Conservation (phyloP, 2,797 vertebrate genomes). For the Parotocinclus haroldoi region DNA sequence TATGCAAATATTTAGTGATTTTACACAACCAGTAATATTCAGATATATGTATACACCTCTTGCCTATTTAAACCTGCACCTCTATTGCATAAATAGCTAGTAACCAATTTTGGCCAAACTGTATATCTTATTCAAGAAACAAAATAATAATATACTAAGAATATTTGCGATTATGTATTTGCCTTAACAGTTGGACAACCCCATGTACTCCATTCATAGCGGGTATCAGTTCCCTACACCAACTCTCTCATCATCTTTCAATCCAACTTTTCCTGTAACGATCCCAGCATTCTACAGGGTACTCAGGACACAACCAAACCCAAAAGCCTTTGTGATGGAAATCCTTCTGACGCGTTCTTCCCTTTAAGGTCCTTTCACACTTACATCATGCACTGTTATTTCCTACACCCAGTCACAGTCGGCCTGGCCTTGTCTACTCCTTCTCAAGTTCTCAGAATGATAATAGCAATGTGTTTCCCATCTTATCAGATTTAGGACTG, state of each 20-base stretch:
- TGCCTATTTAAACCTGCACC: too few species aligned
- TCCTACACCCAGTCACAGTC: slow-evolving; percentile 19
- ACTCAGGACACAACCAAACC: slow-evolving; percentile 29
- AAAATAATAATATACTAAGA: too few species aligned
- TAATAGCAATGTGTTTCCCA: neutral
- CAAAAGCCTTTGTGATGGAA: slow-evolving; percentile 14
- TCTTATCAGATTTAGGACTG: too few species aligned
- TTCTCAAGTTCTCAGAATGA: slow-evolving; percentile 15
- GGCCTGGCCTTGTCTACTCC: slow-evolving; percentile 12
- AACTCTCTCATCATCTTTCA: slow-evolving; percentile 4
- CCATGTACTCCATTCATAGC: neutral
- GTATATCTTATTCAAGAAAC: too few species aligned
- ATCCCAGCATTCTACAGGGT: slow-evolving; percentile 15
- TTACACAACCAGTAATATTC: too few species aligned
- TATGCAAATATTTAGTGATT: too few species aligned
- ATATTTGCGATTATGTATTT: too few species aligned
- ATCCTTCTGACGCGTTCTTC: slow-evolving; percentile 37
- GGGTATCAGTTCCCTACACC: neutral
- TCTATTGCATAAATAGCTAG: too few species aligned
- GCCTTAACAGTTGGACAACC: neutral
- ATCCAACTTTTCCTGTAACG: slow-evolving; percentile 27
- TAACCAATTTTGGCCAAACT: too few species aligned
- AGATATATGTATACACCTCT: too few species aligned
- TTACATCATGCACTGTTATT: slow-evolving; percentile 32
- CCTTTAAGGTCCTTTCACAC: slow-evolving; percentile 40